Base-by-base conservation (phyloP, 2,113 vertebrate genomes). In the Psittacara wagleri region DNA sequence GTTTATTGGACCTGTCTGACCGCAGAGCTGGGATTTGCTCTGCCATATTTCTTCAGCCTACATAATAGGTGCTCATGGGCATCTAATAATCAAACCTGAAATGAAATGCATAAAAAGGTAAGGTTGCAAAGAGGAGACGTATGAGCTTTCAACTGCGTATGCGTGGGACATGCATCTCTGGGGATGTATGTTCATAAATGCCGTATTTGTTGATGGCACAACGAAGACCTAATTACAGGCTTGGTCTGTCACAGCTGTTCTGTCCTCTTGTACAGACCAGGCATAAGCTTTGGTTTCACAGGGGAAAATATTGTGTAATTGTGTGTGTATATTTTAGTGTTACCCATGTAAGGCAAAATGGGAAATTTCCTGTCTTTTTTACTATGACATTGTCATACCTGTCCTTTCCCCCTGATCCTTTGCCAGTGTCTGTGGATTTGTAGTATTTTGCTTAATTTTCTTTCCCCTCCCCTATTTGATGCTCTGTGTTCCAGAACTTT, bases 171-270 rank as follows among this genome's bases (percentile, higher is more conserved):
- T 0, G 0, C 18, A 1, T 85, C 91, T 92, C 86, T 20, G 55
- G 92, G 92, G 91, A 59, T 44, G 44, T 6, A 22, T 44, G 74
- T 85, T 81, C 44, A 13, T 83, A 89, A 93, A 61, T 44, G 79
- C 72, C 1, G 3, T 41, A 54, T 72, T 84, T 91, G 85, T 83
- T 90, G 90, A 77, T 89, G 93, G 86, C 92, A 92, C 91, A 92
- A 89, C 18, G 68, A 74, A 95, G 86, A 88, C 83, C 41, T 94
- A 89, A 94, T 96, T 94, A 92, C 44, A 91, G 81, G 48, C 19
- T 55, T 83, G 75, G 48, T 90, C 91, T 88, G 84, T 91, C 82
- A 84, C 84, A 88, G 81, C 77, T 96, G 88, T 49, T 68, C 62
- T 90, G 67, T 83, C 49, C 48, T 62, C 67, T 52, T 49, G 39